These are phyloP conservation scores for Philhelius pedissequus DNA, from an alignment of 2,888 invertebrate species.

Conservation along the genomic window DNA sequence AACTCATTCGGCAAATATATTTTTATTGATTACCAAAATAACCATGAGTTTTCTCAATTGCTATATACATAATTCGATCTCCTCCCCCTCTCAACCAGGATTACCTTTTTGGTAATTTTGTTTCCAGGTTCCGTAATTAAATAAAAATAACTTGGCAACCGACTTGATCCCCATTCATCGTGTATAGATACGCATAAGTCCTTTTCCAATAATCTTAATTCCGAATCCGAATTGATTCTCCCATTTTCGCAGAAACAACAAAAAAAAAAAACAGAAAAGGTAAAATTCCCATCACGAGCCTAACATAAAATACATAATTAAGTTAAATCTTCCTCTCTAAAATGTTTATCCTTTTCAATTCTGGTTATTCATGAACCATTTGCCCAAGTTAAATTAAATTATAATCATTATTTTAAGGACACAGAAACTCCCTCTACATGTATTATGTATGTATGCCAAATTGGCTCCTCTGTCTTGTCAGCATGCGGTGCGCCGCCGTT, in stretches of 20 bases:
- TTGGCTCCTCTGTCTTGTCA: no score
- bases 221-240: conserved; percentile 3
- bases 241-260: not conserved
- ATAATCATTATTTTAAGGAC: not conserved
- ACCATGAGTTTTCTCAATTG: no score
- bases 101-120: no score
- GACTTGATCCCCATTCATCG: no score
- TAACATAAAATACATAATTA: not conserved
- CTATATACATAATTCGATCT: no score
- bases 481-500: no score
- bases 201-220: not conserved
- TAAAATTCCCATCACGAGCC: not conserved
- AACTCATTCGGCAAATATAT: no score
- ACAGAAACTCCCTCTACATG: not conserved
- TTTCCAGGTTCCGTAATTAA: no score
- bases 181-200: not conserved
- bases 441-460: not conserved
- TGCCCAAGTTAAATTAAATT: conserved; percentile 24
- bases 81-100: no score
- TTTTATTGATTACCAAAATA: no score
- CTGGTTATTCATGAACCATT: not conserved
- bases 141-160: no score
- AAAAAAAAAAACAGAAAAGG: not conserved
- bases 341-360: not conserved
- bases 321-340: not conserved